Percentiles rank a stretch among this genome's conserved stretches.
phyloP scores from a whole-genome alignment of 2,888 invertebrate species.

The Embidobia sp. region DNA sequence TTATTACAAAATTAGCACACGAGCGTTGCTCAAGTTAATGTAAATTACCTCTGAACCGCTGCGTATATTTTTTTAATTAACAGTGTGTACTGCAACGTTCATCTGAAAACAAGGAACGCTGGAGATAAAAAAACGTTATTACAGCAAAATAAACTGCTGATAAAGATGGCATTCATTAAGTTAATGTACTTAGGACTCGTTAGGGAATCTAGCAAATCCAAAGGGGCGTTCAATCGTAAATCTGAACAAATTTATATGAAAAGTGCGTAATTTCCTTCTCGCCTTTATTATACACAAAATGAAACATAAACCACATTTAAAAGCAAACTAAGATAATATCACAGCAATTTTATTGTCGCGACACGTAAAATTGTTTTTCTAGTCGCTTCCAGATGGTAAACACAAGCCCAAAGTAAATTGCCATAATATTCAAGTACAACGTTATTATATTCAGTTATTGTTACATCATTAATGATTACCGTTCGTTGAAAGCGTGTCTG shows the following conservation, averaged over 20 bases:
- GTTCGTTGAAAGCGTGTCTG: slow-evolving; percentile 21
- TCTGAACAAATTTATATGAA: slow-evolving; percentile 18
- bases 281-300: too few species aligned
- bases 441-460: slow-evolving; percentile 16
- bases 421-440: slow-evolving; percentile 21
- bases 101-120: not conserved
- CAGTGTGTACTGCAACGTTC: slow-evolving; percentile 3
- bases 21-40: too few species aligned
- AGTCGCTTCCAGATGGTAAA: not conserved
- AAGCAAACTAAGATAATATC: too few species aligned
- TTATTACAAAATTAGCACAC: too few species aligned
- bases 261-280: slow-evolving; percentile 9
- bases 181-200: slow-evolving; percentile 36
- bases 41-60: slow-evolving; percentile 1
- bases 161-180: slow-evolving; percentile 41
- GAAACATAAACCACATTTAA: too few species aligned
- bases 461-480: slow-evolving; percentile 31
- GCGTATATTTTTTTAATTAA: slow-evolving; percentile 10
- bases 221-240: slow-evolving; percentile 42
- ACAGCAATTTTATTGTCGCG: not conserved
- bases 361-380: not conserved
- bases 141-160: slow-evolving; percentile 40
- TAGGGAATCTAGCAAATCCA: slow-evolving; percentile 25
- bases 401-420: slow-evolving; percentile 2
- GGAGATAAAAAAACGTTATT: slow-evolving; percentile 22